phyloP scores from a whole-genome alignment of 2,797 vertebrate genomes.

The Chrosomus eos region DNA sequence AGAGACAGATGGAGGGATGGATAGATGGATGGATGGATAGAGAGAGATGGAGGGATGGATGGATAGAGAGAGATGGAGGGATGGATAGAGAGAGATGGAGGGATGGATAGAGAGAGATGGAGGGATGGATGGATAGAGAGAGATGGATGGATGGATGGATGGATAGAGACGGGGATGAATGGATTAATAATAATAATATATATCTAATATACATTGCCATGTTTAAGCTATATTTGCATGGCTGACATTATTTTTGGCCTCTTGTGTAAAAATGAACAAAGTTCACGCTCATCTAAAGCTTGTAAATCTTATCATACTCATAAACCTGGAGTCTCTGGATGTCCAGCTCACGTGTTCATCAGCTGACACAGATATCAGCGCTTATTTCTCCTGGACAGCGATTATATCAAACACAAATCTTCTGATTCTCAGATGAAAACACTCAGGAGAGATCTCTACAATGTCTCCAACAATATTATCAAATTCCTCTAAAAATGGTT shows the following conservation, averaged over 20 bases:
- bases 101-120: too few species aligned
- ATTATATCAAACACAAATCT: neutral
- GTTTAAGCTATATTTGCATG: neutral
- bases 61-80: too few species aligned
- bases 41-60: too few species aligned
- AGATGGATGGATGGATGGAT: neutral
- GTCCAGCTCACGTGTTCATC: neutral
- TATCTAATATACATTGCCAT: neutral
- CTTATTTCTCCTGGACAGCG: neutral
- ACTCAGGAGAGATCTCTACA: neutral
- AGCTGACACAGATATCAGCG: neutral
- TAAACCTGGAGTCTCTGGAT: neutral
- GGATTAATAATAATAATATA: too few species aligned
- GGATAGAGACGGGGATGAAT: too few species aligned
- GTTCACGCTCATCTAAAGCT: neutral
- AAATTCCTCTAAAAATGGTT: too few species aligned
- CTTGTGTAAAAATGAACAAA: conserved; percentile 7
- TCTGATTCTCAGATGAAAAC: neutral
- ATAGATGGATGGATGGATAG: too few species aligned
- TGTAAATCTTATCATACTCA: neutral
- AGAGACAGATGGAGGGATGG: too few species aligned
- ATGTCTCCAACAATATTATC: neutral
- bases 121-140: too few species aligned
- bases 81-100: too few species aligned
- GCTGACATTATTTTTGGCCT: neutral